These are phyloP conservation scores for Leptinotarsa haldemani DNA, from an alignment of 2,888 invertebrate genomes.

Conservation along the genomic window DNA sequence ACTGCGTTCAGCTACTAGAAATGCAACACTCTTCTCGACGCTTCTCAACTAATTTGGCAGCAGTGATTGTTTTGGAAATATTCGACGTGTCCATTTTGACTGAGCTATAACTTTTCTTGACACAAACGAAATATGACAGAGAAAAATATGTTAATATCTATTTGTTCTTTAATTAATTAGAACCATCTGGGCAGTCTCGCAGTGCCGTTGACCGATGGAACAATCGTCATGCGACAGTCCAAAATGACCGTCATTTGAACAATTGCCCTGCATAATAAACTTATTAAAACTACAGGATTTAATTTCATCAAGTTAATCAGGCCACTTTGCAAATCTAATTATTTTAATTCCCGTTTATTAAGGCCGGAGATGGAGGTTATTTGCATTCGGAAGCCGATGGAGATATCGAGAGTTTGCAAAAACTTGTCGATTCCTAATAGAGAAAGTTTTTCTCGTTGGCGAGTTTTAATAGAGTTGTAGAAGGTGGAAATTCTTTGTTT, in stretches of 20 bases:
- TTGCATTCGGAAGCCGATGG: slow-evolving; percentile 36
- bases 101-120: too few species aligned
- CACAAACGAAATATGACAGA: too few species aligned
- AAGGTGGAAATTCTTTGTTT: not conserved
- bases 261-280: slow-evolving; percentile 50
- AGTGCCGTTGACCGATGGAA: not conserved
- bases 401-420: slow-evolving; percentile 13
- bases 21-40: too few species aligned
- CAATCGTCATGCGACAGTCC: slow-evolving; percentile 9
- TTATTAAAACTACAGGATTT: slow-evolving; percentile 47
- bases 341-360: slow-evolving; percentile 49
- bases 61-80: too few species aligned
- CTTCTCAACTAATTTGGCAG: too few species aligned
- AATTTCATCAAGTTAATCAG: slow-evolving; percentile 52
- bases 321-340: slow-evolving; percentile 51
- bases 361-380: slow-evolving; percentile 45
- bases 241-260: slow-evolving; percentile 35
- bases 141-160: too few species aligned
- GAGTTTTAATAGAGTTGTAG: not conserved
- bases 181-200: too few species aligned
- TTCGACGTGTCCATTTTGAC: not conserved
- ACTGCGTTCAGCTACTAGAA: too few species aligned
- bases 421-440: slow-evolving; percentile 20
- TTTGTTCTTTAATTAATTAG: too few species aligned
- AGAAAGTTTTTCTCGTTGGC: slow-evolving; percentile 6